These are phyloP conservation scores for Meghimatium bilineatum DNA, from an alignment of 2,888 invertebrate genomes.

Conservation along the genomic window DNA sequence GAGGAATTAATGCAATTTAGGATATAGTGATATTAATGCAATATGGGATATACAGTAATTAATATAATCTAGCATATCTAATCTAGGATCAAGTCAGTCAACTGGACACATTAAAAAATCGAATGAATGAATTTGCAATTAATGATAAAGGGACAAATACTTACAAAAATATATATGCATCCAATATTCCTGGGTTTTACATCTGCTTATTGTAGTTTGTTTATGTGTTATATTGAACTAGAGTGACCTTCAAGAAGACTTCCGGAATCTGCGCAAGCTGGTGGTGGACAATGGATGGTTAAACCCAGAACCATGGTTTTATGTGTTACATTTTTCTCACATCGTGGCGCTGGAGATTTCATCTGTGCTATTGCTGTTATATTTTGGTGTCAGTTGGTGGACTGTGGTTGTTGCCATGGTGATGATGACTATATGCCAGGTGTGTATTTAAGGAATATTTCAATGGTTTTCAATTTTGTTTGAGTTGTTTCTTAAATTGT, in stretches of 20 bases:
- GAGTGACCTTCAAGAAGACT: conserved; percentile 58
- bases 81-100: too few species aligned
- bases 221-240: conserved; percentile 49
- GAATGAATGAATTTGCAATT: too few species aligned
- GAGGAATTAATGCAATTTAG: too few species aligned
- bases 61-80: too few species aligned
- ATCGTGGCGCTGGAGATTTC: conserved; percentile 60
- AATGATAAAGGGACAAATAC: too few species aligned
- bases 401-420: conserved; percentile 55
- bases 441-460: conserved; percentile 35
- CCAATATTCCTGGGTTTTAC: too few species aligned
- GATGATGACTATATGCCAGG: conserved; percentile 63
- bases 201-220: too few species aligned
- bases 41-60: too few species aligned
- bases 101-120: too few species aligned
- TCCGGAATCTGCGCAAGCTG: conserved; percentile 56
- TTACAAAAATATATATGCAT: too few species aligned
- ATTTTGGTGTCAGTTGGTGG: conserved; percentile 60
- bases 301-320: conserved; percentile 61
- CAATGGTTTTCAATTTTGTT: background rate
- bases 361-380: conserved; percentile 57
- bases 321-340: conserved; percentile 56
- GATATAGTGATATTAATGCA: too few species aligned
- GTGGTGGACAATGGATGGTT: conserved; percentile 62
- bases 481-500: background rate